Percentiles rank a stretch among this genome's conserved stretches.
Evolutionary conservation across 2,888 invertebrate species (phyloP).

Genomic region (Cryptocheilus praepositus): DNA sequence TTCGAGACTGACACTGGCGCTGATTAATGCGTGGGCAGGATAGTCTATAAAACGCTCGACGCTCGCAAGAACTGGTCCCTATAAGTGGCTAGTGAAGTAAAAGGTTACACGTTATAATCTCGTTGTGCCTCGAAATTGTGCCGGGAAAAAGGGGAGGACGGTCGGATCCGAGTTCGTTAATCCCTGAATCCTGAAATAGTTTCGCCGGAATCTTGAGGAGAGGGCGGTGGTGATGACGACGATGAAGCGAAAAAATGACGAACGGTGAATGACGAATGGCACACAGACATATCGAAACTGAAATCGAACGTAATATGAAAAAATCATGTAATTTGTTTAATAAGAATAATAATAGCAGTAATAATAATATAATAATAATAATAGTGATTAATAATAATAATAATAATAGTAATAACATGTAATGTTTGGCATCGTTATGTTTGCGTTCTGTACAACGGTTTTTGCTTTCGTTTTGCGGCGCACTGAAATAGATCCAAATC

Average conservation of each 20-base stretch:
- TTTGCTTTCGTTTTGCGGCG: constrained; percentile 20
- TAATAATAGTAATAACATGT: constrained; percentile 64
- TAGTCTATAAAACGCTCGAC: too few species aligned
- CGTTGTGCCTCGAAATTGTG: not conserved
- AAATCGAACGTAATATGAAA: constrained; percentile 54
- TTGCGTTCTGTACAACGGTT: constrained; percentile 66
- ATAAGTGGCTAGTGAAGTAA: not conserved
- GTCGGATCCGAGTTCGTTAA: not conserved
- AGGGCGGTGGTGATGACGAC: not conserved
- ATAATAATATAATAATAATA: constrained; percentile 43
- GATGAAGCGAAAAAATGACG: not conserved
- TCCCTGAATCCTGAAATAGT: not conserved
- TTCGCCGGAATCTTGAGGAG: too few species aligned
- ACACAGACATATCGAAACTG: constrained; percentile 22
- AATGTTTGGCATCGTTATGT: constrained; percentile 72
- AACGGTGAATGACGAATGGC: constrained; percentile 17
- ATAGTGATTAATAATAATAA: constrained; percentile 46
- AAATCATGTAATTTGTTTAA: constrained; percentile 60
- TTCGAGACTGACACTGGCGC: too few species aligned
- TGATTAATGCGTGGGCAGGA: too few species aligned
- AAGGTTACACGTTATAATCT: not conserved
- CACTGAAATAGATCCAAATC: constrained; percentile 16
- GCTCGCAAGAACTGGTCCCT: not conserved
- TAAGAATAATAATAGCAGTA: constrained; percentile 52
- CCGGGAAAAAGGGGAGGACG: too few species aligned